Conservation (phyloP, 37 sponge, comb jelly and placozoan species). For the Eunapius fragilis region DNA sequence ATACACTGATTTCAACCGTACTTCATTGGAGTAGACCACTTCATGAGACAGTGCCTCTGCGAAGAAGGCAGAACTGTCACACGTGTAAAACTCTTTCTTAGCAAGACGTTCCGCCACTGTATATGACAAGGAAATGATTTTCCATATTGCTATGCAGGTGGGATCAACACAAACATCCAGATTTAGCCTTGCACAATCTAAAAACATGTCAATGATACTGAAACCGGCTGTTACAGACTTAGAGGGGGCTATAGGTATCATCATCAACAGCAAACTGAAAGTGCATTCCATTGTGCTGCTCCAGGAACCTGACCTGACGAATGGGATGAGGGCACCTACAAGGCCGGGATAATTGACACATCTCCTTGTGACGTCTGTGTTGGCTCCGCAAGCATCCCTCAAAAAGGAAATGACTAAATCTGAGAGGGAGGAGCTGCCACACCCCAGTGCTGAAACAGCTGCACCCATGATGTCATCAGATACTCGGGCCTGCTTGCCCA, state of each 20-base stretch:
- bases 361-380: background rate
- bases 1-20: conserved; percentile 25
- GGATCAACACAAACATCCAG: conserved; percentile 12
- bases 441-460: background rate
- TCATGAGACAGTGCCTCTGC: conserved; percentile 36
- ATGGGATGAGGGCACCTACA: background rate
- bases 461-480: background rate
- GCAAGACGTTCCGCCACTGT: no score
- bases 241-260: background rate
- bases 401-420: conserved; percentile 31
- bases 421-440: background rate
- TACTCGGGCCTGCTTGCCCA: background rate
- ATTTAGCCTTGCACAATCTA: conserved; percentile 6
- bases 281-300: background rate
- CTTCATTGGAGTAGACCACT: conserved; percentile 8
- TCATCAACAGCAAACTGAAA: background rate
- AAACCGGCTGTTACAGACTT: background rate
- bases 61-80: conserved; percentile 36
- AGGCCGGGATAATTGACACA: background rate
- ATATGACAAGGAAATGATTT: background rate
- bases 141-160: conserved; percentile 38
- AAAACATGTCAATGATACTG: conserved; percentile 10
- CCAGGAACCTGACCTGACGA: background rate
- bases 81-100: background rate
- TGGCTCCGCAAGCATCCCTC: background rate